A percentile compares a stretch with the other conserved stretches of the same genome.
phyloP scores from a whole-genome alignment of 2,113 vertebrate species.

The Rhineura floridana region DNA sequence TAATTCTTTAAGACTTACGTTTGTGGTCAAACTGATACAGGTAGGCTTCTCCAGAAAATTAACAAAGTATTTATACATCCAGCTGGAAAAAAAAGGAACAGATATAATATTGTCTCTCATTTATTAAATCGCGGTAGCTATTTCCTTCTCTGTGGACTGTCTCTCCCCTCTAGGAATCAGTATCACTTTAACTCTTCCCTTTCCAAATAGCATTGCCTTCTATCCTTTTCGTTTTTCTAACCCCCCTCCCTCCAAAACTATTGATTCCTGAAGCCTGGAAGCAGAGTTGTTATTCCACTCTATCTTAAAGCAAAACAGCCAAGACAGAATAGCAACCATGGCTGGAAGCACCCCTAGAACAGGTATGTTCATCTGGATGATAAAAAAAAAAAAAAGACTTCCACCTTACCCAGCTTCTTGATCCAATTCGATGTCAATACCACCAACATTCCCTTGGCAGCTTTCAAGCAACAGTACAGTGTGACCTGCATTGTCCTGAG shows the following conservation, averaged over 20 bases:
- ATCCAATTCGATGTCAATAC: conserved; percentile 48
- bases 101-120: background rate
- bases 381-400: too few relatives aligned
- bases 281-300: too few relatives aligned
- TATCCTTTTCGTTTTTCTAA: too few relatives aligned
- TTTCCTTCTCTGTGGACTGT: too few relatives aligned
- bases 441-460: conserved; percentile 54
- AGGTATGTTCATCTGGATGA: background rate
- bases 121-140: background rate
- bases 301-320: too few relatives aligned
- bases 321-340: too few relatives aligned
- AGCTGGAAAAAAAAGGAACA: conserved; percentile 54
- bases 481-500: conserved; percentile 35
- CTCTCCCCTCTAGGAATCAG: too few relatives aligned
- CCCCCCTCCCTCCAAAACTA: too few relatives aligned
- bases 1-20: conserved; percentile 65
- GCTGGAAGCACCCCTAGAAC: background rate
- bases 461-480: conserved; percentile 59
- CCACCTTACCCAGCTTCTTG: conserved; percentile 56
- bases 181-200: too few relatives aligned
- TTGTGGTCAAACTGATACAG: conserved; percentile 67
- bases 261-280: too few relatives aligned
- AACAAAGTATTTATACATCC: conserved; percentile 72
- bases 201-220: too few relatives aligned
- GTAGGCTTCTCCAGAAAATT: conserved; percentile 75